Conservation (phyloP, 1,140 invertebrate species). For the Drosophila kurseongensis region DNA sequence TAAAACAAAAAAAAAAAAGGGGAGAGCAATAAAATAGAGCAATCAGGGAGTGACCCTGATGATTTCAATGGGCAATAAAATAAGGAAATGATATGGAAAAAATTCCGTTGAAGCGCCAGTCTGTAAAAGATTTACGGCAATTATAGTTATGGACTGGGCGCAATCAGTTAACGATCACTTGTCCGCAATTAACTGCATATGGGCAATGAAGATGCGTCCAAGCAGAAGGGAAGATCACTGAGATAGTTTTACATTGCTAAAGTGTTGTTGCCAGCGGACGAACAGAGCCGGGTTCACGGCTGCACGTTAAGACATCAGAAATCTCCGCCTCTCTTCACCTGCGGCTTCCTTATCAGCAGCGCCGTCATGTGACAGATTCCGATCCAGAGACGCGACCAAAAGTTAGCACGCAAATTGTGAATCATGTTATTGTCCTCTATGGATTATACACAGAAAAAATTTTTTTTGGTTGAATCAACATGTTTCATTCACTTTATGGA, state of each 20-base stretch:
- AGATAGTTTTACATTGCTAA: neutral
- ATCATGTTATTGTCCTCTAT: slow-evolving; percentile 26
- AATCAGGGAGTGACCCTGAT: too few relatives aligned
- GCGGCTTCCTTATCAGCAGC: slow-evolving; percentile 19
- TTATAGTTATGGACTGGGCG: slow-evolving; percentile 10
- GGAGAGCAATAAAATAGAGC: too few relatives aligned
- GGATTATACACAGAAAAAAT: neutral
- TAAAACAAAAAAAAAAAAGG: too few relatives aligned
- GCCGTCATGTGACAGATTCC: slow-evolving; percentile 24
- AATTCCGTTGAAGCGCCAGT: slow-evolving; percentile 12
- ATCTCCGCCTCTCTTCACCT: neutral
- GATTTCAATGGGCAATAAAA: neutral
- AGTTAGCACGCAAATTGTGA: slow-evolving; percentile 25
- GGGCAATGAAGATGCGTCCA: slow-evolving; percentile 5
- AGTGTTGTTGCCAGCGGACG: slow-evolving; percentile 13
- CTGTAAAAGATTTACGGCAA: slow-evolving; percentile 37
- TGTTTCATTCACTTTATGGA: too few relatives aligned
- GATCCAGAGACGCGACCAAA: slow-evolving; percentile 1
- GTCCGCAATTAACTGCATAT: slow-evolving; percentile 38
- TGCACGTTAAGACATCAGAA: neutral
- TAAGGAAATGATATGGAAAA: neutral
- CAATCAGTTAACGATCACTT: slow-evolving; percentile 41
- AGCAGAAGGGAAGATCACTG: neutral
- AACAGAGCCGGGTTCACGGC: slow-evolving; percentile 14
- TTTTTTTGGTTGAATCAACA: too few relatives aligned